Evolutionary conservation across 2,113 vertebrate species (phyloP), one percentile per base, ranked within the genome.

Genomic region (Malurus cyaneus): DNA sequence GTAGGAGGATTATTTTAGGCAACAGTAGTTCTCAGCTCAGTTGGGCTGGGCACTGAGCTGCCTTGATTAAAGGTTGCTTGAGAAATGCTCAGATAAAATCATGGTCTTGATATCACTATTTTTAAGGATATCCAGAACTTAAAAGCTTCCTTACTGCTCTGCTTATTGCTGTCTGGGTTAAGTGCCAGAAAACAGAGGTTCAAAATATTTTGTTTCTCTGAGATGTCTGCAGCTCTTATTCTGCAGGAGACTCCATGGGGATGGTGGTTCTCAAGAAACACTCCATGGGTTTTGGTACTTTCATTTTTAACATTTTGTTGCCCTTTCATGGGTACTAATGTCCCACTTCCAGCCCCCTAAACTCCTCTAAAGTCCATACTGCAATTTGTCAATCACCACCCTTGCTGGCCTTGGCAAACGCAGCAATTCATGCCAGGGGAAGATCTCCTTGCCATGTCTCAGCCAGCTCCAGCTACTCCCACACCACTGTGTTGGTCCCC

Each of bases 1-100:
- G 82, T 78, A 64, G 53, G 74, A 70, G 80, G 77, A 88, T 91
- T 97, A 69, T 81, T 94, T 92, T 69, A 53, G 71, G 91, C 88
- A 86, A 91, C 86, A 49, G 39, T 56, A 80, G 65, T 69, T 79
- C 49, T 31, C 39, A 31, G 64, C 52, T 86, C 41, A 42, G 18
- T 16, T 80, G 47, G 69, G 52, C 47, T 91, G 60, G 8, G 31
- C 66, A 52, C 64, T 80, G 36, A 92, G 23, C 24, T 84, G 66
- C 59, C 74, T 85, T 54, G 56, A n/a, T 79, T 73, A 80, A 66
- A 57, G 13, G 3, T 65, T 93, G 32, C 65, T 56, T 42, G 84
- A 92, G 32, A 44, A 89, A 66, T 62, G 23, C 47, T 83, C 44
- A 64, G 44, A 74, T 87, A 73, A 80, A 80, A 73, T 18, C 18